These are phyloP conservation scores for Acanthaster planci DNA, from an alignment of 35 echinoderm and acorn worm genomes.

Conservation along the genomic window DNA sequence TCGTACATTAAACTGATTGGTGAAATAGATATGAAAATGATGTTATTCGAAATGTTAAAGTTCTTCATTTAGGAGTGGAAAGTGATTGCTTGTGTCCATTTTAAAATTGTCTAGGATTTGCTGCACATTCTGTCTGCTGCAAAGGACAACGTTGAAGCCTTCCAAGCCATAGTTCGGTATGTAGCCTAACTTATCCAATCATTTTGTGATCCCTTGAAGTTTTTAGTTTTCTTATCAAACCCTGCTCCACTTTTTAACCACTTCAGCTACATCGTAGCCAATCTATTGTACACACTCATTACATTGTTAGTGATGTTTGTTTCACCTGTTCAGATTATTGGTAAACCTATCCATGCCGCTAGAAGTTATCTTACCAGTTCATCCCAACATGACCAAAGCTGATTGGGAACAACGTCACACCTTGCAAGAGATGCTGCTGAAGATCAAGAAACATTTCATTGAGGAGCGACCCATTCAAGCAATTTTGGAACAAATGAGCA, in stretches of 20 bases:
- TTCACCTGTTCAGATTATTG: slow-evolving; percentile 15
- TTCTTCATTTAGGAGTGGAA: too few relatives aligned
- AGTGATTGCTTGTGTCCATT: neutral
- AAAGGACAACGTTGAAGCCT: slow-evolving; percentile 32
- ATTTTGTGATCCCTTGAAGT: too few relatives aligned
- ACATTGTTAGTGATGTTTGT: neutral
- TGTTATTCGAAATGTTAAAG: too few relatives aligned
- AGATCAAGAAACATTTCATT: slow-evolving; percentile 52
- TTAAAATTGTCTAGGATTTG: slow-evolving; percentile 46
- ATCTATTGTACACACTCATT: neutral
- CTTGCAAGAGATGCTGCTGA: slow-evolving; percentile 45
- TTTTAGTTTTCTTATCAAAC: neutral
- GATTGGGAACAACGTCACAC: slow-evolving; percentile 41
- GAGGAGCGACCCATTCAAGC: neutral
- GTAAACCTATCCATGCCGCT: slow-evolving; percentile 53
- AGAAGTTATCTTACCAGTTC: slow-evolving; percentile 44
- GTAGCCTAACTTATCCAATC: neutral
- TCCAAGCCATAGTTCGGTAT: slow-evolving; percentile 40
- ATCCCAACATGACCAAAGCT: slow-evolving; percentile 46
- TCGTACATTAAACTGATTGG: too few relatives aligned
- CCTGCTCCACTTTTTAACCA: neutral
- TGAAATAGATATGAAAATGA: too few relatives aligned
- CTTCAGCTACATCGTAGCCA: neutral
- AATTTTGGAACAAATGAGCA: slow-evolving; percentile 43
- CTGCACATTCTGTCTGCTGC: slow-evolving; percentile 48